Base-by-base conservation (phyloP, 2,797 vertebrate species). In the Melanotaenia nigrans region DNA sequence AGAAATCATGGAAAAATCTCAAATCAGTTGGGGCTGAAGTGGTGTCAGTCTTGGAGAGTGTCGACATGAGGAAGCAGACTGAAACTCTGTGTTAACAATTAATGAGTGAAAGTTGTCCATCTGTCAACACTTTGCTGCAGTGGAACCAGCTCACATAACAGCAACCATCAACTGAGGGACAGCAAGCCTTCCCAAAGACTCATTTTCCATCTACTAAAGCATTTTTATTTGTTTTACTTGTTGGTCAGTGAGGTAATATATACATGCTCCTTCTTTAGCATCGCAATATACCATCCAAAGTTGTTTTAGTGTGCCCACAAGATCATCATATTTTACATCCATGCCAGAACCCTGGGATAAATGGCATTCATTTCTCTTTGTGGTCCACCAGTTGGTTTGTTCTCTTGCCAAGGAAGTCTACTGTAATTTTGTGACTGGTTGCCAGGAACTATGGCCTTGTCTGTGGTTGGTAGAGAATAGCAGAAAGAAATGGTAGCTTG, bases 351-450 rank as follows among this genome's bases (percentile, higher is more conserved):
- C 77, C 62, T 59, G 62, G 76, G 88, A 86, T 85, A 89, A 88
- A 83, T 64, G 71, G 89, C 89, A 89, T 67, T 81, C 81, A 59
- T 84, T 80, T 86, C 81, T 77, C 54, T 75, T 83, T 92, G 86
- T 67, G 92, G 92, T 83, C 79, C 72, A 79, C 87, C 73, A 83
- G 84, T 87, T 84, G 84, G 83, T 91, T 81, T 91, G 81, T 89
- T 92, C 75, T 66, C 59, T 79, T 87, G 88, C 90, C 92, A 93
- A 90, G 84, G 89, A 91, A 90, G 89, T 92, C 90, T 84, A 86
- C 83, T 85, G 85, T 90, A 90, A 92, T 94, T 89, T 89, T 90
- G 85, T 85, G 80, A 90, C 79, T 88, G 87, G 89, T 91, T 90
- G 90, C 93, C 91, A 93, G 89, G 82, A 87, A 66, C 78, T 79